Base-by-base conservation (phyloP, 2,888 invertebrate species). In the Phortica magna region DNA sequence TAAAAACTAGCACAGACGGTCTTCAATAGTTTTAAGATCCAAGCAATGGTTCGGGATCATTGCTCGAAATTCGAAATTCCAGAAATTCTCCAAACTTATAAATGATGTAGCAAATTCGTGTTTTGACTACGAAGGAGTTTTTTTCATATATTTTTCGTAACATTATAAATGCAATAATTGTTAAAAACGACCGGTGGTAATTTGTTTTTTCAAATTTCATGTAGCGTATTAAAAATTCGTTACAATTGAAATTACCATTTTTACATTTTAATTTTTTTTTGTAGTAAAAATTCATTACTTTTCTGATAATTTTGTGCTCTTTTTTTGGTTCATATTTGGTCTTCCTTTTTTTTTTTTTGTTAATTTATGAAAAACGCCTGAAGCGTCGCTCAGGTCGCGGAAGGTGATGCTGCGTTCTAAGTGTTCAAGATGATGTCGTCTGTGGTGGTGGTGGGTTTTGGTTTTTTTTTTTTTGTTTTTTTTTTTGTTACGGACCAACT, bases 401-500 rank as follows among this genome's bases (percentile, higher is more conserved):
- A 14, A 6, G 19, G 19, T 61, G 61, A 22, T 64, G 31, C 39
- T 31, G 7, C 14, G 48, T 12, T 9, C 48, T 0, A 2, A 48
- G 48, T 14, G 43, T 43, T n/a, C 12, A 42, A 14, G 43, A 19
- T 68, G 68, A 19, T 17, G n/a, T 41, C 42, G 41, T 67, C 17
- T 4, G 6, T 65, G 39, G 19, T 68, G 68, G 9, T 43, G 68
- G 41, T 68, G 48, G 68, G 42, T 42, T 31, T 68, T 10, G 19
- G 19, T 17, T 61, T 48, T 17, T 22, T 19, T 1, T 61, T 22
- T 17, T 6, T 48, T 9, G 3, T 48, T 9, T 48, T 9, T 9
- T 48, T 48, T 2, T 59, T 59, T n/a, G 14, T 1, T 59, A 17
- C 7, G 19, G n/a, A n/a, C 19, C 59, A 84, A 85, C 85, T 85